Base-by-base conservation (phyloP, 1,140 invertebrate species). In the Eueides isabella region DNA sequence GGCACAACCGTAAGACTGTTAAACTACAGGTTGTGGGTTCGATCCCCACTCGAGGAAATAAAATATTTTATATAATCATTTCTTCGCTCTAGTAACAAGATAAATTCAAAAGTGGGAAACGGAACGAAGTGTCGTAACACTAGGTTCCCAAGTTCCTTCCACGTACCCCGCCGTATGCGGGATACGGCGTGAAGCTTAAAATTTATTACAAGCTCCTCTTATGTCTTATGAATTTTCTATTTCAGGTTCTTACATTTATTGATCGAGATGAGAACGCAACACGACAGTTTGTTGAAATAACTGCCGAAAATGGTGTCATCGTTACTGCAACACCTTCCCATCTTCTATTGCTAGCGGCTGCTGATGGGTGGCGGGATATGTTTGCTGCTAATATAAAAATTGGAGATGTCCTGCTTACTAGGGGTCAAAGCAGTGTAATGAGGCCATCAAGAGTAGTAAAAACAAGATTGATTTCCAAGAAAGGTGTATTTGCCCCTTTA, bases 401-500 rank as follows among this genome's bases (percentile, higher is more conserved):
- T 9, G 90, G 92, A 9, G 92, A 94, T 75, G 82, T 84, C 31
- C 84, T 95, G 1, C 91, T 95, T 71, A 94, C 94, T 68, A 85
- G 93, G 65, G 92, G 93, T 26, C 80, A 92, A 61, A 85, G 93
- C 12, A 82, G 91, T 41, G 90, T 86, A 9, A 89, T 96, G 85
- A 81, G 94, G 91, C 92, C 96, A 93, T 90, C 95, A 84, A 91
- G 85, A 76, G 96, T 99, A 0, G 86, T 96, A 0, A 86, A 91
- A 0, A 93, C 96, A 1, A 92, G 93, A 26, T 88, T 94, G 16
- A 93, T 95, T 11, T 86, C 94, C 1, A 93, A 94, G 23, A 92
- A 91, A 33, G 99, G 98, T 9, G 96, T 98, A 2, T 98, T 95
- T 84, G 98, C 98, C 1, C 99, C 99, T 0, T 93, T 99, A 14